Conservation (phyloP, 2,888 invertebrate genomes). For the Mythimna lalbum region DNA sequence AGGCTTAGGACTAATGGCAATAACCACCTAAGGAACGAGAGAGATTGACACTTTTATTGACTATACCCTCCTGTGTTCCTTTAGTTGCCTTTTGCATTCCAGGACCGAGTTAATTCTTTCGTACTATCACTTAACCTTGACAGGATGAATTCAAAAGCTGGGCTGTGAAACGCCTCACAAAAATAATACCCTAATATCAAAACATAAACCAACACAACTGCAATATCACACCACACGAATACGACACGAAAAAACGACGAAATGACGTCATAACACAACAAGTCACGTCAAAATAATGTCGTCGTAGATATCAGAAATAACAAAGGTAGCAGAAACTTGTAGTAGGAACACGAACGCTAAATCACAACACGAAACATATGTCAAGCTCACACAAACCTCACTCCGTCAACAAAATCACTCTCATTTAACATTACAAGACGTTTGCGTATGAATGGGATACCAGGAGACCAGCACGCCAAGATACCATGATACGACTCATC, state of each 20-base stretch:
- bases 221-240: background rate
- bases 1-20: no score
- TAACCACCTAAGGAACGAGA: no score
- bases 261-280: slow-evolving; percentile 21
- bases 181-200: background rate
- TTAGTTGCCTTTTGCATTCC: no score
- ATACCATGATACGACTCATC: slow-evolving; percentile 79
- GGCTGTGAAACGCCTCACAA: background rate
- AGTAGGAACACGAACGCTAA: slow-evolving; percentile 36
- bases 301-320: slow-evolving; percentile 47
- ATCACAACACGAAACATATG: slow-evolving; percentile 57
- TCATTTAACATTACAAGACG: slow-evolving; percentile 68
- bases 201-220: background rate
- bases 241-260: background rate
- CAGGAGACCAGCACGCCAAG: slow-evolving; percentile 74
- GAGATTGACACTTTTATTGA: no score
- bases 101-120: no score
- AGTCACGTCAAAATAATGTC: slow-evolving; percentile 42
- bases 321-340: slow-evolving; percentile 47
- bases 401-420: slow-evolving; percentile 68
- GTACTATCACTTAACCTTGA: no score
- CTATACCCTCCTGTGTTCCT: no score
- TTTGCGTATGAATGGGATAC: slow-evolving; percentile 81
- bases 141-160: background rate
- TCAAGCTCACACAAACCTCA: slow-evolving; percentile 50